Evolutionary conservation across 2,888 invertebrate genomes (phyloP).

Genomic region (Mechanitis mazaeus): DNA sequence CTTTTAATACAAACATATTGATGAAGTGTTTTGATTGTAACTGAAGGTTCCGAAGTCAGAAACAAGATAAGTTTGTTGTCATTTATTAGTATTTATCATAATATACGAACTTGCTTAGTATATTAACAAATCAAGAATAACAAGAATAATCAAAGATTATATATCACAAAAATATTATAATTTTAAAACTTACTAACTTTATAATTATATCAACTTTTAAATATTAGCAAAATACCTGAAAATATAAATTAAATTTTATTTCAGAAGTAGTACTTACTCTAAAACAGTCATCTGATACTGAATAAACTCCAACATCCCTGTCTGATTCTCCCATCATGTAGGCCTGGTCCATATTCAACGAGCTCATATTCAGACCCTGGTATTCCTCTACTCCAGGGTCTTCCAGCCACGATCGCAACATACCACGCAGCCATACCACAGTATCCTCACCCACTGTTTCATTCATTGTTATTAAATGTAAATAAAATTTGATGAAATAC

Average conservation of each 20-base stretch:
- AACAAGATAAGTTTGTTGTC: constrained; percentile 13
- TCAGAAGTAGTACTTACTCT: constrained; percentile 68
- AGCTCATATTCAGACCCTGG: constrained; percentile 74
- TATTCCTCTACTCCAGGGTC: constrained; percentile 70
- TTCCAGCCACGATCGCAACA: constrained; percentile 76
- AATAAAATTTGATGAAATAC: constrained; percentile 8
- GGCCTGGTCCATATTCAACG: constrained; percentile 81
- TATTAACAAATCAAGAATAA: too few species aligned
- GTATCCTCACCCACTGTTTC: constrained; percentile 49
- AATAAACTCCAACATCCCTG: constrained; percentile 75
- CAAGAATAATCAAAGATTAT: too few species aligned
- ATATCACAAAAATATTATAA: too few species aligned
- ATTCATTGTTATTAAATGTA: constrained; percentile 43
- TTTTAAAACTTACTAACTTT: too few species aligned
- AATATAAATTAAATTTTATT: too few species aligned
- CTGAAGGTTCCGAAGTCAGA: constrained; percentile 10
- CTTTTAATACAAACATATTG: constrained; percentile 9
- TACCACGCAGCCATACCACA: constrained; percentile 63
- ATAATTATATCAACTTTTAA: too few species aligned
- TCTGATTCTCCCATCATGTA: constrained; percentile 70
- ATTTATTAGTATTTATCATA: neutral
- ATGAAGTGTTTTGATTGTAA: neutral
- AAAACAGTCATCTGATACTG: constrained; percentile 82
- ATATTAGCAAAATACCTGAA: too few species aligned
- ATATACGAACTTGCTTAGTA: too few species aligned